Conservation (phyloP, 2,888 invertebrate genomes). For the Pollenia griseotomentosa region DNA sequence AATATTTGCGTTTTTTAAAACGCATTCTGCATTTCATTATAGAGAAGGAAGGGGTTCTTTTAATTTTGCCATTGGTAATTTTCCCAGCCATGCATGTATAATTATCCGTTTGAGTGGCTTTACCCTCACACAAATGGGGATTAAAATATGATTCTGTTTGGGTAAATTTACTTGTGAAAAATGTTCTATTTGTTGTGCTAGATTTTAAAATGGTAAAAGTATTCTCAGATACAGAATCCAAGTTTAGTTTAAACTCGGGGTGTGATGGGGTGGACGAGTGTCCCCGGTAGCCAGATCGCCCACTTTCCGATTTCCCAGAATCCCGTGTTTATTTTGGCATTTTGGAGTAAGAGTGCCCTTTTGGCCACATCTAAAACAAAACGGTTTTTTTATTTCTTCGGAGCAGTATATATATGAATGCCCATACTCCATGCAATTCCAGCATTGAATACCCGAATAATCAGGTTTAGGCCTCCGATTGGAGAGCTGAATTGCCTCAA, state of each 20-base stretch:
- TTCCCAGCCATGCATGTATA: too few species aligned
- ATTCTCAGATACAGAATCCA: too few species aligned
- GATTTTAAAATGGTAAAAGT: too few species aligned
- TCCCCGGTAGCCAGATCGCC: conserved; percentile 41
- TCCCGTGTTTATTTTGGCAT: conserved; percentile 7
- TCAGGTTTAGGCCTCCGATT: not conserved
- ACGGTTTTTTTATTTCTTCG: not conserved
- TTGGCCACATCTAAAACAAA: conserved; percentile 47
- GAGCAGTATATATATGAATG: conserved; percentile 29
- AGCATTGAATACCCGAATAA: conserved; percentile 42
- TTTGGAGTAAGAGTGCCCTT: conserved; percentile 20
- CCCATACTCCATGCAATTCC: conserved; percentile 14
- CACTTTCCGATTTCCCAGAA: conserved; percentile 36
- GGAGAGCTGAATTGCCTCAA: not conserved
- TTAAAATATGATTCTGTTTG: not conserved
- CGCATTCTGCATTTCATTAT: conserved; percentile 5
- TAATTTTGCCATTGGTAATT: not conserved
- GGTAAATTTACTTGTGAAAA: not conserved
- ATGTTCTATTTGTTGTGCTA: not conserved
- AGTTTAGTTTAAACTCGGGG: conserved; percentile 44
- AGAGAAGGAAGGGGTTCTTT: not conserved
- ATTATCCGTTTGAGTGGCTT: too few species aligned
- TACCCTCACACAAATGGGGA: too few species aligned
- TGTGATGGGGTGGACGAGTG: not conserved
- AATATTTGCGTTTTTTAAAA: conserved; percentile 15